Evolutionary conservation across 2,888 invertebrate genomes (phyloP).

Genomic region (Amphipyra berbera): DNA sequence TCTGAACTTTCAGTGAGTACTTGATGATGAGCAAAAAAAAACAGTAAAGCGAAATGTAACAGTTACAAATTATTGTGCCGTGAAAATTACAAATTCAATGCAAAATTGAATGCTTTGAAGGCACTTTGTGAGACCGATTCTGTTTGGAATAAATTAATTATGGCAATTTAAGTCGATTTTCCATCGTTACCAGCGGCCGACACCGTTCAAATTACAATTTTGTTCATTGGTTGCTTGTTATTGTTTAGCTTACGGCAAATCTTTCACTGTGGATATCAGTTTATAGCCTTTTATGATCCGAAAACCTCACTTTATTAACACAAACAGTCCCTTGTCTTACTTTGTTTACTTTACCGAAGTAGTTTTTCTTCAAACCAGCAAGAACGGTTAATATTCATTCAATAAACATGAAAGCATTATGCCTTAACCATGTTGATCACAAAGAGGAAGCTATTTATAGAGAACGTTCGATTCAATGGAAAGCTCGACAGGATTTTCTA

Average conservation of each 20-base stretch:
- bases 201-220: constrained; percentile 85
- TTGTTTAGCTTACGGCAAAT: constrained; percentile 65
- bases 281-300: constrained; percentile 4
- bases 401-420: constrained; percentile 2
- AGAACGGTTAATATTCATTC: not conserved
- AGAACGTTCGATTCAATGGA: constrained; percentile 15
- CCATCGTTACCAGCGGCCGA: constrained; percentile 74
- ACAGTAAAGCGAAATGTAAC: constrained; percentile 80
- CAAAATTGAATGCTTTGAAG: constrained; percentile 85
- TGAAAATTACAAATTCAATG: constrained; percentile 87
- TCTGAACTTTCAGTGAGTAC: constrained; percentile 67
- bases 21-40: constrained; percentile 69
- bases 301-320: not conserved
- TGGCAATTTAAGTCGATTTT: constrained; percentile 83
- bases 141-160: constrained; percentile 89
- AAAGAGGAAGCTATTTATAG: constrained; percentile 23
- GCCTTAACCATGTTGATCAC: constrained; percentile 4
- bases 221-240: constrained; percentile 69
- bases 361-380: not conserved
- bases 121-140: constrained; percentile 80
- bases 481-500: constrained; percentile 24
- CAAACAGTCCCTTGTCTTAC: constrained; percentile 3
- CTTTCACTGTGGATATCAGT: constrained; percentile 41
- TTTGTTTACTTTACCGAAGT: not conserved
- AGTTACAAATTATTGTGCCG: constrained; percentile 88